Conservation (phyloP, 1,140 invertebrate species). For the Drosophila miranda region DNA sequence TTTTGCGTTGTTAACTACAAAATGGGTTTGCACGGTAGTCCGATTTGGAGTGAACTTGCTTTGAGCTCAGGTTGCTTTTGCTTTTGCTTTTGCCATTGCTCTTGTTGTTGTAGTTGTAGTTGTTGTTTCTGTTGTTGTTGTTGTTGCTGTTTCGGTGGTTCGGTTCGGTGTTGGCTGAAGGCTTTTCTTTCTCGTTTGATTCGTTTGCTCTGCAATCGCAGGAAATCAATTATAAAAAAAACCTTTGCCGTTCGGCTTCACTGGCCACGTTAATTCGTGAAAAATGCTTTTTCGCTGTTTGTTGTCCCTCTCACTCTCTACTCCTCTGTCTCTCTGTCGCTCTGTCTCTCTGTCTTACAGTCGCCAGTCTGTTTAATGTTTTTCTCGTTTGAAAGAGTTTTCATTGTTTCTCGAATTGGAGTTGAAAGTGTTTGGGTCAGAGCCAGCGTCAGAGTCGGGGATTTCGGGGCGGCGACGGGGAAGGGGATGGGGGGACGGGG, state of each 20-base stretch:
- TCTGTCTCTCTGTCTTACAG: slow-evolving; percentile 25
- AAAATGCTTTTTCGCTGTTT: slow-evolving; percentile 62
- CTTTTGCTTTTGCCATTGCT: slow-evolving; percentile 13
- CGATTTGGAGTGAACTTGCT: slow-evolving; percentile 46
- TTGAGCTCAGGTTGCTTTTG: slow-evolving; percentile 30
- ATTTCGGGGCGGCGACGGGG: background rate
- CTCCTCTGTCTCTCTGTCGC: slow-evolving; percentile 25
- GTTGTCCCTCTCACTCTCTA: slow-evolving; percentile 12
- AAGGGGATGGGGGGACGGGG: background rate
- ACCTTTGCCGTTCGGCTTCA: slow-evolving; percentile 67
- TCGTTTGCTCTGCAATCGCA: slow-evolving; percentile 59
- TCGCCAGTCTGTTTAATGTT: slow-evolving; percentile 21
- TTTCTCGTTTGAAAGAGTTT: slow-evolving; percentile 69
- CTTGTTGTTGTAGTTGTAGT: slow-evolving; percentile 4
- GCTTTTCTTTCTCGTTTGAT: slow-evolving; percentile 57
- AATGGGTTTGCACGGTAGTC: slow-evolving; percentile 67
- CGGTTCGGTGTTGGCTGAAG: slow-evolving; percentile 25
- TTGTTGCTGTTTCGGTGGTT: slow-evolving; percentile 17
- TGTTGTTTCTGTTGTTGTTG: slow-evolving; percentile 8
- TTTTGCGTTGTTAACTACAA: slow-evolving; percentile 49
- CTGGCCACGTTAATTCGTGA: slow-evolving; percentile 74
- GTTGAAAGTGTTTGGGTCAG: slow-evolving; percentile 63
- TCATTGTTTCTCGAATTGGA: slow-evolving; percentile 60
- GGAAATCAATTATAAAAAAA: slow-evolving; percentile 76
- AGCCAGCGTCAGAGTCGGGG: slow-evolving; percentile 13